Evolutionary conservation across 2,113 vertebrate species (phyloP).

Genomic region (Oreochromis aureus): DNA sequence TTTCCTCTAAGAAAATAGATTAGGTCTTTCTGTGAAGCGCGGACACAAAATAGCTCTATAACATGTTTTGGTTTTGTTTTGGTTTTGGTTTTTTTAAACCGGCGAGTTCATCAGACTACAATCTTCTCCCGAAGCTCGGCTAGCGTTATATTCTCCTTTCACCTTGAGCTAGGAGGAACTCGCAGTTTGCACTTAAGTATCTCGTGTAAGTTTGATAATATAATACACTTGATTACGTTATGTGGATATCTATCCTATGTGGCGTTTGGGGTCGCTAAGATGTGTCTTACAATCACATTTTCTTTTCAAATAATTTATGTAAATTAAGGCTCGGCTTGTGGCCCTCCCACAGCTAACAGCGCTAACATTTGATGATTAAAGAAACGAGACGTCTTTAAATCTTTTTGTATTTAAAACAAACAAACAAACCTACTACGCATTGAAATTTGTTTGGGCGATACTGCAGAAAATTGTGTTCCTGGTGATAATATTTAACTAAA

Average conservation of each 20-base stretch:
- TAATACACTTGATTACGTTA: background rate
- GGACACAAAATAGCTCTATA: background rate
- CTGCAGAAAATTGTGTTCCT: background rate
- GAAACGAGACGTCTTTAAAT: background rate
- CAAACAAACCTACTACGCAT: too few species aligned
- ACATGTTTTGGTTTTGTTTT: fast-evolving
- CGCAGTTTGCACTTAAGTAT: background rate
- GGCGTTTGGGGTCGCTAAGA: too few species aligned
- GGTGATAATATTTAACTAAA: background rate
- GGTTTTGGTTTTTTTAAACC: background rate
- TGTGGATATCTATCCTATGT: background rate
- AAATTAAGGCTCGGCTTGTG: background rate
- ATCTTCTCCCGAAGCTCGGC: too few species aligned
- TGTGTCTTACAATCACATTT: background rate
- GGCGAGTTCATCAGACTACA: background rate
- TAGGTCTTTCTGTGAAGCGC: background rate
- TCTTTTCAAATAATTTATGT: background rate
- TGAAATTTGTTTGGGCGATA: background rate
- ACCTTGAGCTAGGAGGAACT: background rate
- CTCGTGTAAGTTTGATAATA: background rate
- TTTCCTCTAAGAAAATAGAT: background rate
- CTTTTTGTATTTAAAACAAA: background rate
- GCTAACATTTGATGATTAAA: background rate
- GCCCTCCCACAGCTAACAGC: background rate
- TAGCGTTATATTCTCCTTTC: background rate